These are phyloP conservation scores for Bubo blakistoni DNA, from an alignment of 2,113 vertebrate species.

Conservation along the genomic window DNA sequence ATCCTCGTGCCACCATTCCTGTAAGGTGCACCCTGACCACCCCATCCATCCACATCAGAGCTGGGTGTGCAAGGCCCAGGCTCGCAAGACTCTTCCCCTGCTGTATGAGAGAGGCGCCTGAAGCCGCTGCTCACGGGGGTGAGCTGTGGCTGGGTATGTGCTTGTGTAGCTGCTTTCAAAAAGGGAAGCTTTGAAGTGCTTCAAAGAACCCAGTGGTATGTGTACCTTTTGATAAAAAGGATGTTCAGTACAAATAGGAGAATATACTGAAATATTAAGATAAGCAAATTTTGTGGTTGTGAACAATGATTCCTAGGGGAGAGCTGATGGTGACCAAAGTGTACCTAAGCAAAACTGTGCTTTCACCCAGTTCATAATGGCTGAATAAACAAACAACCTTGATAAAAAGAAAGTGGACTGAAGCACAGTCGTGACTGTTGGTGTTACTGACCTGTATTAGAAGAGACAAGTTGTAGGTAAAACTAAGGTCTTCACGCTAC, in stretches of 20 bases:
- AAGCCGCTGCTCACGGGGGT: not conserved
- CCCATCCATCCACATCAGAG: not conserved
- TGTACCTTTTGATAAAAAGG: slow-evolving; percentile 59
- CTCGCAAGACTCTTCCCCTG: fast-evolving
- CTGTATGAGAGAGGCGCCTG: not conserved
- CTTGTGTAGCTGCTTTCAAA: not conserved
- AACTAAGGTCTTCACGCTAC: not conserved
- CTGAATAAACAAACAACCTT: slow-evolving; percentile 45
- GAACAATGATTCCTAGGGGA: slow-evolving; percentile 53
- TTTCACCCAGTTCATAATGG: not conserved
- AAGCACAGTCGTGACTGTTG: not conserved
- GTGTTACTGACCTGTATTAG: not conserved
- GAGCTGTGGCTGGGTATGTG: not conserved
- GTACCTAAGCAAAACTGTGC: slow-evolving; percentile 17
- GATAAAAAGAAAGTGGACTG: not conserved
- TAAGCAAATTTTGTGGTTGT: slow-evolving; percentile 15
- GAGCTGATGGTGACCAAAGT: slow-evolving; percentile 4
- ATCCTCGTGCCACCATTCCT: fast-evolving
- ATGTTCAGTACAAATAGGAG: slow-evolving; percentile 54
- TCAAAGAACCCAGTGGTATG: slow-evolving; percentile 48
- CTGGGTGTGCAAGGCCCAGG: fast-evolving
- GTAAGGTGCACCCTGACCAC: not conserved
- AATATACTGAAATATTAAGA: slow-evolving; percentile 62
- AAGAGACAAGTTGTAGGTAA: not conserved
- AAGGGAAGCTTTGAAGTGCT: slow-evolving; percentile 51